Evolutionary conservation across 2,797 vertebrate species (phyloP).

Genomic region (Lacerta agilis): DNA sequence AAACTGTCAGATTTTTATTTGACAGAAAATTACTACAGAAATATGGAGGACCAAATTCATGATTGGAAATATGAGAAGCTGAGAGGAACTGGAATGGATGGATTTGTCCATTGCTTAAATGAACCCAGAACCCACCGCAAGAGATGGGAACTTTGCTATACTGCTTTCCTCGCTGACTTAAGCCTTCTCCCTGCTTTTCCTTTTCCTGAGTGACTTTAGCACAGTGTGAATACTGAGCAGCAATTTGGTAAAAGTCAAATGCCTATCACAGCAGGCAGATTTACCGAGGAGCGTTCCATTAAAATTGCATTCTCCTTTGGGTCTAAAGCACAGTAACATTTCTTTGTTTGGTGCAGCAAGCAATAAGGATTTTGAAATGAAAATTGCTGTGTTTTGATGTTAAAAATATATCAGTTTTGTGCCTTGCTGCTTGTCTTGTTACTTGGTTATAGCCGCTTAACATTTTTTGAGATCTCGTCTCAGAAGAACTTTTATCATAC

Average conservation of each 20-base stretch:
- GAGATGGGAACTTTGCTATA: too few species aligned
- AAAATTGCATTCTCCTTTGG: not conserved
- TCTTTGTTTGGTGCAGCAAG: not conserved
- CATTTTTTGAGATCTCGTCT: slow-evolving; percentile 12
- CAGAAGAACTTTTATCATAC: not conserved
- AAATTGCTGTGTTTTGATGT: not conserved
- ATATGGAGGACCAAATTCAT: too few species aligned
- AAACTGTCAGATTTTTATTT: too few species aligned
- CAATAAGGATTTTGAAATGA: slow-evolving; percentile 20
- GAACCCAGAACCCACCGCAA: not conserved
- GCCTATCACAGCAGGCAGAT: not conserved
- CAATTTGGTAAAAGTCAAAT: slow-evolving; percentile 16
- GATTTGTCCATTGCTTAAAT: not conserved
- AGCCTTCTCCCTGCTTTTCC: not conserved
- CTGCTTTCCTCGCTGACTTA: not conserved
- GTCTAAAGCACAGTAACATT: not conserved
- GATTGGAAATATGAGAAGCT: too few species aligned
- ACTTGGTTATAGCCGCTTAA: slow-evolving; percentile 18
- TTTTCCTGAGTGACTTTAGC: not conserved
- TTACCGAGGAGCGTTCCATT: slow-evolving; percentile 9
- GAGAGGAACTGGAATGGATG: too few species aligned
- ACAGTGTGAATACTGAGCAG: not conserved
- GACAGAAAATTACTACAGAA: too few species aligned
- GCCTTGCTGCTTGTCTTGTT: slow-evolving; percentile 26
- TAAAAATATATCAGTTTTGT: slow-evolving; percentile 23